Evolutionary conservation across 2,113 vertebrate genomes (phyloP).

Genomic region (Sphyrna mokarran): DNA sequence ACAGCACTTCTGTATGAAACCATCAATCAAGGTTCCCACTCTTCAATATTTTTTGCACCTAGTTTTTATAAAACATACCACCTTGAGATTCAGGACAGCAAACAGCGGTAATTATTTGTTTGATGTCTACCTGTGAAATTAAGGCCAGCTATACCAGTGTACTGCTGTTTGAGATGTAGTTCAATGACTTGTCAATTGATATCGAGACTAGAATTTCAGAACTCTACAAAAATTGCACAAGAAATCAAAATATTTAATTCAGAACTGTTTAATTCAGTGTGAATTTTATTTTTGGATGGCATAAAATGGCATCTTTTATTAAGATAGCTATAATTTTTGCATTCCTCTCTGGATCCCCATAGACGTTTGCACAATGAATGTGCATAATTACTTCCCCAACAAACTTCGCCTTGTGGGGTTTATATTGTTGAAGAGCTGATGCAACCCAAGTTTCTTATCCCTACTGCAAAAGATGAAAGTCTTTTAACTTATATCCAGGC

Average conservation of each 20-base stretch:
- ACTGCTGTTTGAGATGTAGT: not conserved
- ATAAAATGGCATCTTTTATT: not conserved
- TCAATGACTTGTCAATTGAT: not conserved
- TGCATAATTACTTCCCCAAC: not conserved
- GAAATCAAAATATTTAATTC: not conserved
- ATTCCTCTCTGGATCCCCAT: not conserved
- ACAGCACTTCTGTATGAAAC: not conserved
- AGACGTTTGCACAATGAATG: not conserved
- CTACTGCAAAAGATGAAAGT: not conserved
- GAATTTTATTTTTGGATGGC: not conserved
- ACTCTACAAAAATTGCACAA: not conserved
- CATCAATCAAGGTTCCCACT: not conserved
- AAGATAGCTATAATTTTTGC: not conserved
- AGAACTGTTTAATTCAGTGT: not conserved
- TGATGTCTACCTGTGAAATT: not conserved
- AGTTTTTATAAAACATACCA: slow-evolving; percentile 20
- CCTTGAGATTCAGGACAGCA: slow-evolving; percentile 23
- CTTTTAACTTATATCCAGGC: not conserved
- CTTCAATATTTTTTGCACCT: not conserved
- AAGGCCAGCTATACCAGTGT: not conserved
- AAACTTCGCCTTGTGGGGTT: not conserved
- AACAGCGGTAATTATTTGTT: slow-evolving; percentile 24
- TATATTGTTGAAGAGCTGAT: not conserved
- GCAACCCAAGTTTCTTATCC: not conserved
- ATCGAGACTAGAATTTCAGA: not conserved